Base-by-base conservation (phyloP, 92 coral and sea anemone species). In the Siderastrea radians region DNA sequence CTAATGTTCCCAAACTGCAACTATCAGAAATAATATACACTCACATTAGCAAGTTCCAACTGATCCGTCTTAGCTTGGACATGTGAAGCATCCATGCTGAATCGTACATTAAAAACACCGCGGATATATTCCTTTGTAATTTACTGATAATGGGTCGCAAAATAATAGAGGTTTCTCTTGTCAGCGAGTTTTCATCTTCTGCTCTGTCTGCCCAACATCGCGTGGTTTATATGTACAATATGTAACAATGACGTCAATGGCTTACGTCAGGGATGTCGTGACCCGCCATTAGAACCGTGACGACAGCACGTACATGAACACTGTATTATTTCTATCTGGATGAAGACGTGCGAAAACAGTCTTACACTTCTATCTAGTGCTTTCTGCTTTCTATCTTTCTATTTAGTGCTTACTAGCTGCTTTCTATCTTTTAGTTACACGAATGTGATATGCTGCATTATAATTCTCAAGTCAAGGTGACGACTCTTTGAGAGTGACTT, bases 41-140 rank as follows among this genome's bases (percentile, higher is more conserved):
- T 74, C 43, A 74, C 78, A 8, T 74, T 74, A 19, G 78, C 78
- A 50, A 17, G 44, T 4, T 7, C 63, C 59, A 74, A 13, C 38
- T 74, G 62, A 19, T 52, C 47, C 14, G 48, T n/a, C 46, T 53
- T 74, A 15, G 60, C 53, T 74, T 54, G 78, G 26, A 19, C 44
- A 13, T 16, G 44, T 10, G 57, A 49, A 16, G 13, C 64, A 53
- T 52, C 78, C 78, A 74, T 74, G 14, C 17, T 16, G 59, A 53
- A 17, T 6, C 60, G 38, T 6, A 50, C 59, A 19, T 73, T 12
- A 50, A 49, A 7, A 51, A 3, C 10, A 68, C 13, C 16, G 16
- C 46, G 3, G 46, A 68, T 26, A 26, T 44, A 44, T 12, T 68
- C 51, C 5, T 44, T 5, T 7, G 11, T 44, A 6, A 44, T 68